phyloP scores from a whole-genome alignment of 2,888 invertebrate genomes.

The Euproctis similis region DNA sequence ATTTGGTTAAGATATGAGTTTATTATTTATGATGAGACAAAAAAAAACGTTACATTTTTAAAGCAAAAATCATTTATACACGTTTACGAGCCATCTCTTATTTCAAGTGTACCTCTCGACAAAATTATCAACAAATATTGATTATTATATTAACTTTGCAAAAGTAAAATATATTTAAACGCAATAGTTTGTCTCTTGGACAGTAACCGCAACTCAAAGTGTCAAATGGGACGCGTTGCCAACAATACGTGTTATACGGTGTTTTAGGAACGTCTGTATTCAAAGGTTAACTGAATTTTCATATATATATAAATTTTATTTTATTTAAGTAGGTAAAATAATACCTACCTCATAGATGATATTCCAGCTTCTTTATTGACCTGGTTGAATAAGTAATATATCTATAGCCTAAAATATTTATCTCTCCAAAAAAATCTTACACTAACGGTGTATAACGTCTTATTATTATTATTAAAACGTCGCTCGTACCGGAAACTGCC shows the following conservation, averaged over 20 bases:
- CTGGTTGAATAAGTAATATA: constrained; percentile 11
- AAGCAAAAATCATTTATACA: too few species aligned
- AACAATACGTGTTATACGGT: constrained; percentile 32
- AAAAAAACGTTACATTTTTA: too few species aligned
- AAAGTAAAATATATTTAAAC: too few species aligned
- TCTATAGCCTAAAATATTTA: neutral
- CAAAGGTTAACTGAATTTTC: constrained; percentile 36
- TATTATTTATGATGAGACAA: too few species aligned
- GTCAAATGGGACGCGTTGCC: constrained; percentile 30
- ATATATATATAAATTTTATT: too few species aligned
- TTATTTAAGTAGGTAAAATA: too few species aligned
- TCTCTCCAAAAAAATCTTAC: neutral
- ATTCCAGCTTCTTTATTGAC: constrained; percentile 17
- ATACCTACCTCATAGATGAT: too few species aligned
- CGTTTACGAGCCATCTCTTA: too few species aligned
- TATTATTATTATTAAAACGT: constrained; percentile 23
- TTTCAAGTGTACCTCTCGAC: too few species aligned
- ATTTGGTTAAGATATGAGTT: too few species aligned
- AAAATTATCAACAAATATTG: too few species aligned
- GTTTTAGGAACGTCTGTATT: constrained; percentile 18
- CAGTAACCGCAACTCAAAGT: constrained; percentile 20
- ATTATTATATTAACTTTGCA: too few species aligned
- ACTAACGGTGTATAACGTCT: constrained; percentile 20
- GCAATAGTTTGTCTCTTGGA: constrained; percentile 10
- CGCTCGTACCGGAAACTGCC: constrained; percentile 49